Conservation (phyloP, 2,113 vertebrate species). For the Podarcis muralis region DNA sequence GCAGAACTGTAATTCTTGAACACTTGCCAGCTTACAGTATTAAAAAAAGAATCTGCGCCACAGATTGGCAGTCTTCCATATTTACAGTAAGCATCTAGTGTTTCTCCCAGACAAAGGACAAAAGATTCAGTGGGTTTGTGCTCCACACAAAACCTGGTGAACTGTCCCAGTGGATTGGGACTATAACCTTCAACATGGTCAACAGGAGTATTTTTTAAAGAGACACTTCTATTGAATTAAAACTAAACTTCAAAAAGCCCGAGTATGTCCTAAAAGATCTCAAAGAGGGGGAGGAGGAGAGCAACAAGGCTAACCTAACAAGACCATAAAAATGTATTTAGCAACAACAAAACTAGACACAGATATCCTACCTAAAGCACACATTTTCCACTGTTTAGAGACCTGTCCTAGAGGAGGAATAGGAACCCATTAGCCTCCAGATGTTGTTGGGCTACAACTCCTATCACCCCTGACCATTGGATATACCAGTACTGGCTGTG, state of each 20-base stretch:
- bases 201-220: constrained; percentile 61
- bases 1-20: constrained; percentile 83
- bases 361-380: neutral
- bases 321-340: constrained; percentile 51
- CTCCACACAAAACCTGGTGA: constrained; percentile 46
- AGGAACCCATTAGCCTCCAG: too few species aligned
- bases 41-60: constrained; percentile 84
- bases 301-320: constrained; percentile 50
- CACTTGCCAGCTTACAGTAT: constrained; percentile 87
- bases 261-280: neutral
- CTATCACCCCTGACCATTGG: neutral
- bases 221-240: constrained; percentile 25
- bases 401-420: neutral
- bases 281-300: constrained; percentile 8
- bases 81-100: constrained; percentile 83
- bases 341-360: neutral
- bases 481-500: neutral
- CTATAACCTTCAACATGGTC: constrained; percentile 57
- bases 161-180: neutral
- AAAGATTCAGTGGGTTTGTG: constrained; percentile 74
- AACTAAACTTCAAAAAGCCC: neutral
- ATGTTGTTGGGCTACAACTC: neutral
- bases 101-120: constrained; percentile 80
- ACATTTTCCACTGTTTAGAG: neutral
- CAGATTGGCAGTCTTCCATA: constrained; percentile 81